phyloP scores from a whole-genome alignment of 2,113 vertebrate genomes.

The Thryonomys swinderianus region DNA sequence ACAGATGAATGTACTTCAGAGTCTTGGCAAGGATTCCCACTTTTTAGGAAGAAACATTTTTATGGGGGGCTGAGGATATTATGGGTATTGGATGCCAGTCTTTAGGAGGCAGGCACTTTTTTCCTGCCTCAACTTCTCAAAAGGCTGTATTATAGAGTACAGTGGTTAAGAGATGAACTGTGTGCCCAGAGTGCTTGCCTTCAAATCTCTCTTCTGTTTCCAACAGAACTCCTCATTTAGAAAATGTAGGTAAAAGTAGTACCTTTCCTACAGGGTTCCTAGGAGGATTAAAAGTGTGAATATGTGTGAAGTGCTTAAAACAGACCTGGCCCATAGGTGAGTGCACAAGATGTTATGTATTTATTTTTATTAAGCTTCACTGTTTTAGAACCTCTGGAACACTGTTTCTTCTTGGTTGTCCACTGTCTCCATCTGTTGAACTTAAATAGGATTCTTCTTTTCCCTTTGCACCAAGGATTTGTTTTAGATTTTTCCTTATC shows the following conservation, averaged over 20 bases:
- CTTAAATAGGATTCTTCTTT: constrained; percentile 27
- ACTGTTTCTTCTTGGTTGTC: background rate
- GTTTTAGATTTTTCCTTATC: constrained; percentile 42
- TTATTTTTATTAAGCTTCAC: constrained; percentile 47
- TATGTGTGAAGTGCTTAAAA: background rate
- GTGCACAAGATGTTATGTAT: background rate
- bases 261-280: background rate
- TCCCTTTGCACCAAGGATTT: constrained; percentile 17
- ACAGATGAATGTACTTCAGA: background rate
- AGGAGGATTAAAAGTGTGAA: constrained; percentile 4
- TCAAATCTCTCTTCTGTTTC: constrained; percentile 14
- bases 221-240: constrained; percentile 3
- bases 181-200: background rate
- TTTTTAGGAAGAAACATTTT: constrained; percentile 14
- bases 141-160: background rate
- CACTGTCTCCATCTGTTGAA: background rate
- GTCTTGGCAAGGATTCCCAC: background rate
- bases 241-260: background rate
- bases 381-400: constrained; percentile 13
- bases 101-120: constrained; percentile 4
- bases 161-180: background rate
- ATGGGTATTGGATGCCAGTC: background rate
- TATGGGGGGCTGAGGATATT: background rate
- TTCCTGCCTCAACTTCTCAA: constrained; percentile 13
- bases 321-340: background rate